These are phyloP conservation scores for Amblyraja radiata DNA, from an alignment of 2,797 vertebrate genomes.

Conservation along the genomic window DNA sequence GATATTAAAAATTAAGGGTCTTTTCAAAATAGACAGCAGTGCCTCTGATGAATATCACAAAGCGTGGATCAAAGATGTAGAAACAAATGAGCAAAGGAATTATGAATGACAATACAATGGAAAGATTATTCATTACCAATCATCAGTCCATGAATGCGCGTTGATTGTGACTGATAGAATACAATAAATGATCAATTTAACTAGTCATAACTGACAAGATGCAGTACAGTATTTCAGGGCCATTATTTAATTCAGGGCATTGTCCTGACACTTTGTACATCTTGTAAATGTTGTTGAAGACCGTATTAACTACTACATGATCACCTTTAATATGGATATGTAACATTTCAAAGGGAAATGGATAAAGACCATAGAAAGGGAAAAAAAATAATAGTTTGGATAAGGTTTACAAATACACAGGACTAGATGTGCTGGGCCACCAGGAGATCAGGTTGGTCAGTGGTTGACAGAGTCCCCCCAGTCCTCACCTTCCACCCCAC, in stretches of 20 bases:
- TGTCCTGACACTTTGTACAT: conserved; percentile 15
- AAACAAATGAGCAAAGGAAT: background rate
- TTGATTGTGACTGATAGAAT: conserved; percentile 24
- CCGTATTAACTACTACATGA: background rate
- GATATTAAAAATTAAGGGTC: conserved; percentile 27
- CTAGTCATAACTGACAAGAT: conserved; percentile 14
- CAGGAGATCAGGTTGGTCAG: too few relatives aligned
- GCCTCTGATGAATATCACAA: background rate
- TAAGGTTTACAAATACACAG: too few relatives aligned
- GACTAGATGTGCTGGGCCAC: too few relatives aligned
- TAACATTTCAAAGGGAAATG: background rate
- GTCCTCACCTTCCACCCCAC: too few relatives aligned
- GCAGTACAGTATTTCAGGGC: background rate
- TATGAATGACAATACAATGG: background rate
- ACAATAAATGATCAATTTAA: conserved; percentile 28
- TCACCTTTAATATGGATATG: background rate
- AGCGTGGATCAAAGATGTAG: background rate
- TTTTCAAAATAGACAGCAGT: background rate
- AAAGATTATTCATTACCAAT: background rate
- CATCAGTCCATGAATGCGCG: background rate
- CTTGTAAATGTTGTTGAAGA: background rate
- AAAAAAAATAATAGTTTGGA: too few relatives aligned
- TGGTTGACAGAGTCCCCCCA: too few relatives aligned
- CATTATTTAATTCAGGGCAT: conserved; percentile 18
- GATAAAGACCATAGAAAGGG: background rate